A percentile compares a stretch with the other conserved stretches of the same genome.
phyloP scores from a whole-genome alignment of 1,140 invertebrate genomes.

The Episyrphus balteatus region DNA sequence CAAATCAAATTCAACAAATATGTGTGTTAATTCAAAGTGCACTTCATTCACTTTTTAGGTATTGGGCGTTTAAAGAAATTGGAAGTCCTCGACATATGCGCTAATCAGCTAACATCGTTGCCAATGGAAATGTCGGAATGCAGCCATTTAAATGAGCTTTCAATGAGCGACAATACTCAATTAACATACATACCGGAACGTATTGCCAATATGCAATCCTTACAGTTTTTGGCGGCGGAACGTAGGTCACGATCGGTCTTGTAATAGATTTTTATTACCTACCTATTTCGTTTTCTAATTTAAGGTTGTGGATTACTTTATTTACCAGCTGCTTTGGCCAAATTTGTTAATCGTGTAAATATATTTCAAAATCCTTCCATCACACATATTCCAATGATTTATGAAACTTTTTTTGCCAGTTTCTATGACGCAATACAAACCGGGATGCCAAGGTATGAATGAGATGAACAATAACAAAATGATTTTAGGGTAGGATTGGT shows the following conservation, averaged over 20 bases:
- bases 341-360: constrained; percentile 29
- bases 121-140: constrained; percentile 30
- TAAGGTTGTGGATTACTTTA: constrained; percentile 28
- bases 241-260: constrained; percentile 14
- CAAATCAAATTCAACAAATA: not conserved
- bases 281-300: not conserved
- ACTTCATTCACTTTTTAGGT: constrained; percentile 9
- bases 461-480: not conserved
- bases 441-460: constrained; percentile 17
- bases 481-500: not conserved
- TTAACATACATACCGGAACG: constrained; percentile 30
- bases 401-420: constrained; percentile 29
- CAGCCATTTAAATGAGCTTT: constrained; percentile 24
- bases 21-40: not conserved
- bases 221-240: constrained; percentile 29
- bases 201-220: constrained; percentile 24
- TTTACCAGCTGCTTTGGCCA: constrained; percentile 29
- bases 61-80: constrained; percentile 18
- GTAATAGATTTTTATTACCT: not conserved
- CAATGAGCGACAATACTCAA: constrained; percentile 29
- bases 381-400: constrained; percentile 32
- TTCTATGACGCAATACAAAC: constrained; percentile 28
- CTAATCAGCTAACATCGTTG: constrained; percentile 25
- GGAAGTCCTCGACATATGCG: constrained; percentile 28
- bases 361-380: constrained; percentile 32